Conservation (phyloP, 2,888 invertebrate genomes). For the Pristionchus fissidentatus region DNA sequence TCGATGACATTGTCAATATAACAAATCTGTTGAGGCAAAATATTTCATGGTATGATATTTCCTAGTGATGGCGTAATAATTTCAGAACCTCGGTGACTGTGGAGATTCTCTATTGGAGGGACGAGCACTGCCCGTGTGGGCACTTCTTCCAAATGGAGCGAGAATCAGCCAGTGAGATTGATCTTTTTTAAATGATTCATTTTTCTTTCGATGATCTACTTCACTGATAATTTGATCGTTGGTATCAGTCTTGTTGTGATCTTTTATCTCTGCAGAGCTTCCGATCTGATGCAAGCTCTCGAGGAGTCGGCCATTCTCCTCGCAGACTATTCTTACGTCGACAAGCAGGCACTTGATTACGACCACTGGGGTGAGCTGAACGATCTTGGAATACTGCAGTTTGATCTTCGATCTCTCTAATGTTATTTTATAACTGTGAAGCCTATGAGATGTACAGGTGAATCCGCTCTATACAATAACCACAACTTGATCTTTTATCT, state of each 20-base stretch:
- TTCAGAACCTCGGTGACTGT: slow-evolving; percentile 63
- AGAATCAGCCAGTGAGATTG: slow-evolving; percentile 14
- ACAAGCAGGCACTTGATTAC: slow-evolving; percentile 16
- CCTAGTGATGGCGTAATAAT: no score
- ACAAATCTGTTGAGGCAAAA: no score
- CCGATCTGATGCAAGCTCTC: slow-evolving; percentile 64
- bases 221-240: no score
- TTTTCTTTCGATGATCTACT: no score
- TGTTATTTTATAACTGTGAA: background rate
- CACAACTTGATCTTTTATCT: slow-evolving; percentile 18
- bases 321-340: slow-evolving; percentile 54
- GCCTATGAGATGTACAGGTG: background rate
- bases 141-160: slow-evolving; percentile 50
- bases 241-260: background rate
- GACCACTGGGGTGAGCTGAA: slow-evolving; percentile 40
- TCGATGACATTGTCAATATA: no score
- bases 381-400: background rate
- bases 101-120: slow-evolving; percentile 65
- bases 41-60: no score
- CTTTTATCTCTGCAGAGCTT: slow-evolving; percentile 37
- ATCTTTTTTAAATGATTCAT: no score
- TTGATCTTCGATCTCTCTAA: background rate
- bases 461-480: background rate
- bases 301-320: slow-evolving; percentile 64
- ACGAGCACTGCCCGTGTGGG: slow-evolving; percentile 60